Evolutionary conservation across 2,888 invertebrate species (phyloP).

Genomic region (Dendrolimus houi): DNA sequence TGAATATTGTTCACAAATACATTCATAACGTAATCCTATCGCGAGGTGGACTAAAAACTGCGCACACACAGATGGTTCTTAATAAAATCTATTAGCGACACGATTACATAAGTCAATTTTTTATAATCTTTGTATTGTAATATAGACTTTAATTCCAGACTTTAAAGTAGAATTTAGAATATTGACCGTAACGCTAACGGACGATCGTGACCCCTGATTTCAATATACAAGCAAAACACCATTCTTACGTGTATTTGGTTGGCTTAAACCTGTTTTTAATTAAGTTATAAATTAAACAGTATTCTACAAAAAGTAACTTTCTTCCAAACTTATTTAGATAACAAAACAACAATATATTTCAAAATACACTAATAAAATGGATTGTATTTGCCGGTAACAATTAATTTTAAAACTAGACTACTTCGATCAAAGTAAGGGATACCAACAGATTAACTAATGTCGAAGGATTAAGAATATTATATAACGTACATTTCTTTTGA

Average conservation of each 20-base stretch:
- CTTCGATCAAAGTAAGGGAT: too few species aligned
- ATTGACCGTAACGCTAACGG: slow-evolving; percentile 1
- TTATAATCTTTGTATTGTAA: slow-evolving; percentile 9
- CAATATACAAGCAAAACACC: slow-evolving; percentile 35
- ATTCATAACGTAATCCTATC: slow-evolving; percentile 12
- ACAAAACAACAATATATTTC: too few species aligned
- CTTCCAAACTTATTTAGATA: too few species aligned
- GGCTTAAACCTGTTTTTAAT: slow-evolving; percentile 5
- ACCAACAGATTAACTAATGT: too few species aligned
- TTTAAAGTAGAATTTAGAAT: neutral
- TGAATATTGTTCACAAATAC: neutral
- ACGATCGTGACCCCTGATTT: slow-evolving; percentile 37
- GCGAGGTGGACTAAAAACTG: slow-evolving; percentile 18
- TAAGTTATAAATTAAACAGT: neutral
- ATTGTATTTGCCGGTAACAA: too few species aligned
- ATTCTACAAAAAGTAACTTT: too few species aligned
- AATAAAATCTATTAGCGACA: slow-evolving; percentile 29
- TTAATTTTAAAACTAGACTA: too few species aligned
- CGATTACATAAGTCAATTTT: slow-evolving; percentile 26
- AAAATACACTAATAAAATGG: too few species aligned
- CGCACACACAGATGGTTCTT: slow-evolving; percentile 22
- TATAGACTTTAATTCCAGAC: slow-evolving; percentile 9
- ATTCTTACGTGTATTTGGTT: slow-evolving; percentile 13
- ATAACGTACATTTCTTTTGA: too few species aligned
- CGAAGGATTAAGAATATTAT: too few species aligned